A percentile compares a stretch with the other conserved stretches of the same genome.
Evolutionary conservation across 2,888 invertebrate species (phyloP).

Genomic region (Pseudoips prasinana): DNA sequence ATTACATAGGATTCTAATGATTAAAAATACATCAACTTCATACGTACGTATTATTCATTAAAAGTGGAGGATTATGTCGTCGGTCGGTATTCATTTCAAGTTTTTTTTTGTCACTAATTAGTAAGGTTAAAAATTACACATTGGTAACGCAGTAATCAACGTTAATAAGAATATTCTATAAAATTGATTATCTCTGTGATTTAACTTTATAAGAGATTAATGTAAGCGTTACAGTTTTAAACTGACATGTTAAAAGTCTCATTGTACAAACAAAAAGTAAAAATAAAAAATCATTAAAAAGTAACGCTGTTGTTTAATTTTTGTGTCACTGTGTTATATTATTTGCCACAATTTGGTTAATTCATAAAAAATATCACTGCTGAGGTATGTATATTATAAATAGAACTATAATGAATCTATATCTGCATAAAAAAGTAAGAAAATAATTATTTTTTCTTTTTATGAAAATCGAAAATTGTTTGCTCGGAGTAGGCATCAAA

Average conservation of each 20-base stretch:
- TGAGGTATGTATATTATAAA: not conserved
- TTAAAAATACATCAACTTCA: not conserved
- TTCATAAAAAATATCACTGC: conserved; percentile 1
- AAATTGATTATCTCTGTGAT: conserved; percentile 4
- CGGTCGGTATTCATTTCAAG: too few species aligned
- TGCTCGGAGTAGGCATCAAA: too few species aligned
- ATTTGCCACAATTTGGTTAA: not conserved
- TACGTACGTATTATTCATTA: too few species aligned
- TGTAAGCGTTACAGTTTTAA: conserved; percentile 6
- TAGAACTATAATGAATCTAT: conserved; percentile 1
- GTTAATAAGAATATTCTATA: too few species aligned
- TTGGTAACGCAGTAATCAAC: too few species aligned
- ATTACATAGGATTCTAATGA: not conserved
- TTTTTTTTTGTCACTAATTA: too few species aligned
- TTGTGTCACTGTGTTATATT: not conserved
- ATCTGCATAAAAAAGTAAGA: not conserved
- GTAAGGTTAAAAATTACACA: too few species aligned
- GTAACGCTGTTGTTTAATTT: conserved; percentile 3
- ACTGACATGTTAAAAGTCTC: conserved; percentile 1
- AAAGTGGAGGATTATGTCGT: too few species aligned
- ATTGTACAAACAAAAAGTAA: not conserved
- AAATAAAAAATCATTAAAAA: not conserved
- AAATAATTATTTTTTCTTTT: too few species aligned
- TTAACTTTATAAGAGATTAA: conserved; percentile 4
- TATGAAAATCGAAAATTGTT: too few species aligned